phyloP scores from a whole-genome alignment of 2,113 vertebrate genomes.

The Cyanoderma ruficeps region DNA sequence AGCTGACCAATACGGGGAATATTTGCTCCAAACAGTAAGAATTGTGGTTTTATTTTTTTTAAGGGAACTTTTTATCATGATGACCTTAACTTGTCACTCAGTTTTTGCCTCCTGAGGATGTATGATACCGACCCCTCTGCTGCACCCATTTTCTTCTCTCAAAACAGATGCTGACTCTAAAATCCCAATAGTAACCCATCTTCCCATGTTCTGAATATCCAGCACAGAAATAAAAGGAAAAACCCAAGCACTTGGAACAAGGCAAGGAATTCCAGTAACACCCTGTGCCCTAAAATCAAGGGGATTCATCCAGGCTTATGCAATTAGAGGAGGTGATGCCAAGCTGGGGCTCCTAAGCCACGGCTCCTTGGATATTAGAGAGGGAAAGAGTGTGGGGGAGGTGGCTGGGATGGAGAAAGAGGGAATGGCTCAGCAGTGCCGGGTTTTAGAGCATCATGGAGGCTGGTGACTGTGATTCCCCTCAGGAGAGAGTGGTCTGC shows the following conservation, averaged over 20 bases:
- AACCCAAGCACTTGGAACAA: not conserved
- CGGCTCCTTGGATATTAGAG: slow-evolving; percentile 24
- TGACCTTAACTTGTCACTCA: not conserved
- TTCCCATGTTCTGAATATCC: not conserved
- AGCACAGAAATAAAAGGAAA: not conserved
- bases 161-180: not conserved
- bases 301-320: not conserved
- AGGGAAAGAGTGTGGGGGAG: not conserved
- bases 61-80: not conserved
- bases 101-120: not conserved
- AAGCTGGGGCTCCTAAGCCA: not conserved
- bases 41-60: not conserved
- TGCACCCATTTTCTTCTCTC: not conserved
- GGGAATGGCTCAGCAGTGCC: not conserved
- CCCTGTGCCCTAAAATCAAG: not conserved
- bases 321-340: not conserved
- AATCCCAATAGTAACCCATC: not conserved
- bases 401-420: not conserved
- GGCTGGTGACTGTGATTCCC: not conserved
- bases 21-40: not conserved
- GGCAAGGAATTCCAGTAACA: not conserved
- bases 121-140: not conserved
- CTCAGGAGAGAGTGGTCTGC: not conserved
- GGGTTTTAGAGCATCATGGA: not conserved
- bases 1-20: not conserved